Conservation (phyloP, 1,140 invertebrate species). For the Steinernema feltiae region DNA sequence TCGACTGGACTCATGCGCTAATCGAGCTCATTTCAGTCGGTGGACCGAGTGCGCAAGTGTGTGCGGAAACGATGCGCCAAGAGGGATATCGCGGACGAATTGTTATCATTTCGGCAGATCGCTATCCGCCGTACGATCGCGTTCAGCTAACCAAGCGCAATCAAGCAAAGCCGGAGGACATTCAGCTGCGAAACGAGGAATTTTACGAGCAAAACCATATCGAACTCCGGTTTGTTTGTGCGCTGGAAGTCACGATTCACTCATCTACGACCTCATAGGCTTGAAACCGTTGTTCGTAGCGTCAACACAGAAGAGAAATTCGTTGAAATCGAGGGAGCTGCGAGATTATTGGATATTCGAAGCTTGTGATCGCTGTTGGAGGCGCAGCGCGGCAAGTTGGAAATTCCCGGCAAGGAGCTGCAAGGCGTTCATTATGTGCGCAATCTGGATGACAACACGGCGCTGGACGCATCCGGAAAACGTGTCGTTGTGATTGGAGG, state of each 20-base stretch:
- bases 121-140: slow-evolving; percentile 59
- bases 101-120: slow-evolving; percentile 57
- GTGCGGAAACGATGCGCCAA: slow-evolving; percentile 59
- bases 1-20: too few species aligned
- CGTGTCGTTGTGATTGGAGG: not conserved
- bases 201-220: too few species aligned
- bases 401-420: slow-evolving; percentile 27
- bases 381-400: slow-evolving; percentile 26
- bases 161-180: slow-evolving; percentile 19
- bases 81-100: slow-evolving; percentile 59
- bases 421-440: slow-evolving; percentile 6
- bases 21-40: too few species aligned
- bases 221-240: too few species aligned
- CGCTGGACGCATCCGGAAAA: not conserved
- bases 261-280: not conserved
- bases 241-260: too few species aligned
- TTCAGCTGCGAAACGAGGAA: slow-evolving; percentile 25
- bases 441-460: not conserved
- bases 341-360: slow-evolving; percentile 23
- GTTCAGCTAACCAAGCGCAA: slow-evolving; percentile 29
- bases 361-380: slow-evolving; percentile 32
- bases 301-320: slow-evolving; percentile 18
- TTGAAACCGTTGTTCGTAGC: slow-evolving; percentile 4
- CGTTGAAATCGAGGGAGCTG: slow-evolving; percentile 22
- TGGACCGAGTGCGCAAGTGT: slow-evolving; percentile 57